Evolutionary conservation across 2,797 vertebrate genomes (phyloP).

Genomic region (Brachyrhaphis roseni): DNA sequence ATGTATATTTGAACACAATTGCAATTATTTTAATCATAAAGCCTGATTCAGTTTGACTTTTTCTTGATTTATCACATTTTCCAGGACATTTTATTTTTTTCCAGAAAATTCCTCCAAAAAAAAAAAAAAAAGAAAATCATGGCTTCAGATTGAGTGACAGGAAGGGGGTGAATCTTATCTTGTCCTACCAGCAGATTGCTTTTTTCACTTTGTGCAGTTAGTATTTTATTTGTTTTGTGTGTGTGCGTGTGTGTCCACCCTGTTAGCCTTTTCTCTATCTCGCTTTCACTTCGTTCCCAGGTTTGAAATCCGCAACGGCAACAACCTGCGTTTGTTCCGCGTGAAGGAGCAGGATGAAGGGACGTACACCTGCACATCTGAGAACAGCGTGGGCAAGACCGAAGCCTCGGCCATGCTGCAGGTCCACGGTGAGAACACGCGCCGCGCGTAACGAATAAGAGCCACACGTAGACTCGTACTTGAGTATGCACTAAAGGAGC

Average conservation of each 20-base stretch:
- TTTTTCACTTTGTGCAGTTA: slow-evolving; percentile 42
- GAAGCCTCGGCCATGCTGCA: slow-evolving; percentile 91
- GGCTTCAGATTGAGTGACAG: slow-evolving; percentile 48
- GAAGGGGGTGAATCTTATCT: slow-evolving; percentile 35
- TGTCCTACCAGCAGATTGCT: slow-evolving; percentile 19
- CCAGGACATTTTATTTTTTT: slow-evolving; percentile 25
- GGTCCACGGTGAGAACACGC: slow-evolving; percentile 87
- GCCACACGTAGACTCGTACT: slow-evolving; percentile 14
- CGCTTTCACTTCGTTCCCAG: slow-evolving; percentile 67
- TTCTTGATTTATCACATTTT: not conserved
- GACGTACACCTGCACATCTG: slow-evolving; percentile 93
- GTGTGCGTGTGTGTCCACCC: not conserved
- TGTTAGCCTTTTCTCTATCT: slow-evolving; percentile 41
- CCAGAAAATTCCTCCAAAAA: slow-evolving; percentile 34
- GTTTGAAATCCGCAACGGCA: slow-evolving; percentile 92
- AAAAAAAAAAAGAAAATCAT: slow-evolving; percentile 29
- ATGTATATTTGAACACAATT: not conserved
- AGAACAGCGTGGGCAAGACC: slow-evolving; percentile 92
- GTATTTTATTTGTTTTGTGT: not conserved
- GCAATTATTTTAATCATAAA: not conserved
- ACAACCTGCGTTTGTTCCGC: slow-evolving; percentile 85
- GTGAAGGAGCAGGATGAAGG: slow-evolving; percentile 91
- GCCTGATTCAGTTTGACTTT: not conserved
- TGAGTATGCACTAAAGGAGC: slow-evolving; percentile 32
- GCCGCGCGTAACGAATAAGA: slow-evolving; percentile 52